phyloP scores from a whole-genome alignment of 1,140 invertebrate species.

The Cotesia glomerata region DNA sequence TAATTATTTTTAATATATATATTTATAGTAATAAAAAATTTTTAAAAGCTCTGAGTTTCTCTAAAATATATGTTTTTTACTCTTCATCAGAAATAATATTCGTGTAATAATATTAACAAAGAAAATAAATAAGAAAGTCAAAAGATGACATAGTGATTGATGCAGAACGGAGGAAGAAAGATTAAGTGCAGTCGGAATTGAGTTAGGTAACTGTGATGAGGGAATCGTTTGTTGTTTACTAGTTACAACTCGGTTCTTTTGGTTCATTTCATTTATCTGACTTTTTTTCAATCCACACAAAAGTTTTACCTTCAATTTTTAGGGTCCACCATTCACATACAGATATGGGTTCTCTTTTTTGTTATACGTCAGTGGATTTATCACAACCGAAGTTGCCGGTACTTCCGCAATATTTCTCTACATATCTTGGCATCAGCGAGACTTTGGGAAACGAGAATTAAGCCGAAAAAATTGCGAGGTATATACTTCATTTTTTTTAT shows the following conservation, averaged over 20 bases:
- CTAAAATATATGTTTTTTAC: too few species aligned
- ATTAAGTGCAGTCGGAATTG: not conserved
- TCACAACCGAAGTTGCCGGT: slow-evolving; percentile 82
- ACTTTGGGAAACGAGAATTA: slow-evolving; percentile 60
- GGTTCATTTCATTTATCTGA: not conserved
- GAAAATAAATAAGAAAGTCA: not conserved
- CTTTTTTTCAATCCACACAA: not conserved
- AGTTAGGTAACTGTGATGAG: slow-evolving; percentile 3
- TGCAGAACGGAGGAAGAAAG: not conserved
- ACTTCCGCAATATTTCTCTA: slow-evolving; percentile 87
- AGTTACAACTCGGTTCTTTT: not conserved
- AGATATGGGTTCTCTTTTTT: slow-evolving; percentile 87
- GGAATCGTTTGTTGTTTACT: slow-evolving; percentile 9
- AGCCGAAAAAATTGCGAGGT: slow-evolving; percentile 56
- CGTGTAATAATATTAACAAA: too few species aligned
- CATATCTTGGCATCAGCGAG: slow-evolving; percentile 75
- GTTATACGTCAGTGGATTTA: slow-evolving; percentile 82
- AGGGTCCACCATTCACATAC: slow-evolving; percentile 82
- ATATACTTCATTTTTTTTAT: slow-evolving; percentile 17
- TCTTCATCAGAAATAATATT: too few species aligned
- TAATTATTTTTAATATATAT: not conserved
- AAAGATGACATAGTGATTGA: not conserved
- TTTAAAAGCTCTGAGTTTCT: too few species aligned
- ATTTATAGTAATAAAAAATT: not conserved
- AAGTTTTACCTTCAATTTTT: slow-evolving; percentile 56